phyloP scores from a whole-genome alignment of 2,888 invertebrate species.

The Taphrorychus bicolor region DNA sequence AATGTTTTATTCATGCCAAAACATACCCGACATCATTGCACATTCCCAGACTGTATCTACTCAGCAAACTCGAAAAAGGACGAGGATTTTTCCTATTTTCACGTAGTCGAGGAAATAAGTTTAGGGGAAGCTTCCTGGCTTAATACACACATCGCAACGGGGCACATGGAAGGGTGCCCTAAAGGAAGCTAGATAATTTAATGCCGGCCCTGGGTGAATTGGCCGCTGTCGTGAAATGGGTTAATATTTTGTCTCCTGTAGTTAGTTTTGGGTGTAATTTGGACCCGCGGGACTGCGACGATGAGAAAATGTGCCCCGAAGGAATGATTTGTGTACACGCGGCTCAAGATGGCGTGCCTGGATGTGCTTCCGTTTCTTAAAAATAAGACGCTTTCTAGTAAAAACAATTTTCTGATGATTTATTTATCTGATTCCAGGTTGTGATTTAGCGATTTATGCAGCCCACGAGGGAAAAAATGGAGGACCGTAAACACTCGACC shows the following conservation, averaged over 20 bases:
- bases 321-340: neutral
- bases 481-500: slow-evolving; percentile 65
- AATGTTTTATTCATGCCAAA: neutral
- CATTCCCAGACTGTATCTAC: neutral
- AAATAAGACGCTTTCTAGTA: neutral
- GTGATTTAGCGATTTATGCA: slow-evolving; percentile 27
- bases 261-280: neutral
- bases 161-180: neutral
- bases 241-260: neutral
- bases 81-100: neutral
- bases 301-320: neutral
- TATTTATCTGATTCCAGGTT: neutral
- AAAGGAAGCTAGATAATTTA: neutral
- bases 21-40: neutral
- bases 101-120: neutral
- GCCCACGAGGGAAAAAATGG: slow-evolving; percentile 48
- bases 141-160: neutral
- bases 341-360: no score
- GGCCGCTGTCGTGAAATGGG: neutral
- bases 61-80: neutral
- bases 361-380: neutral
- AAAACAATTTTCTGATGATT: neutral
- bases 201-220: neutral
- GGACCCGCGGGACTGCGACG: neutral
- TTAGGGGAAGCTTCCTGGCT: neutral